Evolutionary conservation across 1,140 invertebrate genomes (phyloP).

Genomic region (Prorops nasuta): DNA sequence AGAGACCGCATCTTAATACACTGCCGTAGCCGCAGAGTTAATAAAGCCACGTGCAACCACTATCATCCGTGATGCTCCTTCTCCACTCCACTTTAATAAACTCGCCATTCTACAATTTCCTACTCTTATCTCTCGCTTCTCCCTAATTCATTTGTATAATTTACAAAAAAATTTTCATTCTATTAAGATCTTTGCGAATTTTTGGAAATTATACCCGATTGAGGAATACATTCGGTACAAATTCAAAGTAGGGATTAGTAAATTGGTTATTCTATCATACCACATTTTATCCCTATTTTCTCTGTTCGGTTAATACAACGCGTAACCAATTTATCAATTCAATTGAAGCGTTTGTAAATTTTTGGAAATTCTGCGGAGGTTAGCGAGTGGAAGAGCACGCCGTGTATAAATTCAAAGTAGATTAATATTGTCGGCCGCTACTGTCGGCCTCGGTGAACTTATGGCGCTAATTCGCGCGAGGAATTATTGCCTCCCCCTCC

Average conservation of each 20-base stretch:
- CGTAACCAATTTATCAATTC: too few species aligned
- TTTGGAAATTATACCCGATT: background rate
- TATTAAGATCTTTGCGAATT: background rate
- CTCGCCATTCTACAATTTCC: background rate
- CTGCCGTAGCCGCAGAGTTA: conserved; percentile 33
- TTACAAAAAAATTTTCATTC: background rate
- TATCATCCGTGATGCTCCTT: conserved; percentile 26
- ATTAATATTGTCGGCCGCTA: conserved; percentile 41
- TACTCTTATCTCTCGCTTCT: background rate
- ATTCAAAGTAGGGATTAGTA: too few species aligned
- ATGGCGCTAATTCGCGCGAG: conserved; percentile 43
- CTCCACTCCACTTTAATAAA: background rate
- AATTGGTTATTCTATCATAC: too few species aligned
- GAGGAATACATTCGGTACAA: background rate
- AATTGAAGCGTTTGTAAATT: background rate
- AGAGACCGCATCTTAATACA: conserved; percentile 29
- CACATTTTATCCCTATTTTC: too few species aligned
- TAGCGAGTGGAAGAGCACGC: background rate
- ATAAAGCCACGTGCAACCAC: conserved; percentile 35
- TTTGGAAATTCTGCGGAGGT: background rate
- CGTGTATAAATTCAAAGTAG: conserved; percentile 38
- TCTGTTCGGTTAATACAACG: too few species aligned
- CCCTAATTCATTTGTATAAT: background rate
- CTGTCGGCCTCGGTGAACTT: conserved; percentile 38
- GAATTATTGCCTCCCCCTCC: conserved; percentile 32